These are phyloP conservation scores for Silurus lanzhouensis DNA, from an alignment of 2,797 vertebrate genomes.

Conservation along the genomic window DNA sequence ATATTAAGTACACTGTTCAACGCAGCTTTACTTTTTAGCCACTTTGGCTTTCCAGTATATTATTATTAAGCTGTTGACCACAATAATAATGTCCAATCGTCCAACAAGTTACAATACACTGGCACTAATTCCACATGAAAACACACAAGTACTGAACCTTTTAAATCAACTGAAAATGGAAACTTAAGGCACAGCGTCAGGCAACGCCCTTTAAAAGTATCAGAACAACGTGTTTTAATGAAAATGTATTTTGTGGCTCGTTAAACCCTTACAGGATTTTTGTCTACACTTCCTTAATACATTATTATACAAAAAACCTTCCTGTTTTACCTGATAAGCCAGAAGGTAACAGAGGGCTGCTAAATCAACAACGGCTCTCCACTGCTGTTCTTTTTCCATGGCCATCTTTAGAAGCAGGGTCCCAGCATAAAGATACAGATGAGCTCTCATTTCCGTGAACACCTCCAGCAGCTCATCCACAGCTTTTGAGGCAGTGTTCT, in stretches of 20 bases:
- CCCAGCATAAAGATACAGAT: constrained; percentile 89
- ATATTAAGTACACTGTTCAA: neutral
- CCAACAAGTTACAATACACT: neutral
- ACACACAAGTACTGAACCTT: neutral
- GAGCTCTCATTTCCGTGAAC: constrained; percentile 88
- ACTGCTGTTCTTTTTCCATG: constrained; percentile 80
- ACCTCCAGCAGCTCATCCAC: constrained; percentile 82
- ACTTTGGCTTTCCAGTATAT: neutral
- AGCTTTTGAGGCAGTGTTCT: constrained; percentile 66
- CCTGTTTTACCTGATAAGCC: constrained; percentile 85
- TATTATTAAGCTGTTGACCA: no score
- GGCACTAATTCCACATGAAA: neutral
- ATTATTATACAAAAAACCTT: neutral
- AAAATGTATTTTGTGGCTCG: neutral
- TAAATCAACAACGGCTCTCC: constrained; percentile 85
- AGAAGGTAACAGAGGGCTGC: constrained; percentile 89
- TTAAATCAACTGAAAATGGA: neutral
- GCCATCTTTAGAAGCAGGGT: constrained; percentile 91
- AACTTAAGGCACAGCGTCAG: neutral
- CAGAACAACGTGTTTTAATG: neutral
- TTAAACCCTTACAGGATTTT: neutral
- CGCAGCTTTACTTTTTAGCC: neutral
- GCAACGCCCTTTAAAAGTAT: neutral
- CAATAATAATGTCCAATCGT: no score
- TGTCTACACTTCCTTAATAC: neutral